A percentile compares a stretch with the other conserved stretches of the same genome.
Evolutionary conservation across 2,888 invertebrate species (phyloP).

Genomic region (Meteorus cinctellus): DNA sequence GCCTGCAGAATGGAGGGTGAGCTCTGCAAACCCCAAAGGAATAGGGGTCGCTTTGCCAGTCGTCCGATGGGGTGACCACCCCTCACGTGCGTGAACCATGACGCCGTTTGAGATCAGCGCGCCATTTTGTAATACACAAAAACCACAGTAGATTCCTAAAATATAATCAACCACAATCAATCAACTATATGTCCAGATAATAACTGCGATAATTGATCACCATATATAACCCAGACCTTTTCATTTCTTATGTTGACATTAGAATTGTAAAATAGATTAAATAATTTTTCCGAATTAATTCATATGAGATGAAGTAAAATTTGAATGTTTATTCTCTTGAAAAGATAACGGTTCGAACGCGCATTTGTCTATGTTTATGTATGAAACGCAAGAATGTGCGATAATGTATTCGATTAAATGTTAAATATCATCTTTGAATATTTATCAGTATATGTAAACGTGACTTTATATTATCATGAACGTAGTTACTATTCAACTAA

Average conservation of each 20-base stretch:
- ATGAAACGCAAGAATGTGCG: not conserved
- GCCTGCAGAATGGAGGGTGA: constrained; percentile 10
- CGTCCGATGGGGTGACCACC: constrained; percentile 38
- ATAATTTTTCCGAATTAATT: not conserved
- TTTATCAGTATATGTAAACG: not conserved
- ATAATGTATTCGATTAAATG: not conserved
- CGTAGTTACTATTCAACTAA: not conserved
- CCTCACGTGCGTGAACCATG: constrained; percentile 37
- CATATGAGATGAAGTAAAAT: not conserved
- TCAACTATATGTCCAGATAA: not conserved
- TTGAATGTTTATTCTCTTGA: no score
- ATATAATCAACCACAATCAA: not conserved
- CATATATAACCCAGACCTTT: not conserved
- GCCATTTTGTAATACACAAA: constrained; percentile 50
- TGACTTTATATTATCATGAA: not conserved
- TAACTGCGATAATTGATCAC: not conserved
- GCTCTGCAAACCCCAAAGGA: constrained; percentile 2
- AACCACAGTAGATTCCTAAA: constrained; percentile 9
- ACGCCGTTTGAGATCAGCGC: constrained; percentile 35
- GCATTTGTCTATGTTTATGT: not conserved
- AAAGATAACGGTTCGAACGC: no score
- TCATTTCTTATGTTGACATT: no score
- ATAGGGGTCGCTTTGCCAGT: constrained; percentile 27
- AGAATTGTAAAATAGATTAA: constrained; percentile 3
- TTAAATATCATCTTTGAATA: not conserved